A percentile compares a stretch with the other conserved stretches of the same genome.
Evolutionary conservation across 2,888 invertebrate species (phyloP).

Genomic region (Leptinotarsa tumamoca): DNA sequence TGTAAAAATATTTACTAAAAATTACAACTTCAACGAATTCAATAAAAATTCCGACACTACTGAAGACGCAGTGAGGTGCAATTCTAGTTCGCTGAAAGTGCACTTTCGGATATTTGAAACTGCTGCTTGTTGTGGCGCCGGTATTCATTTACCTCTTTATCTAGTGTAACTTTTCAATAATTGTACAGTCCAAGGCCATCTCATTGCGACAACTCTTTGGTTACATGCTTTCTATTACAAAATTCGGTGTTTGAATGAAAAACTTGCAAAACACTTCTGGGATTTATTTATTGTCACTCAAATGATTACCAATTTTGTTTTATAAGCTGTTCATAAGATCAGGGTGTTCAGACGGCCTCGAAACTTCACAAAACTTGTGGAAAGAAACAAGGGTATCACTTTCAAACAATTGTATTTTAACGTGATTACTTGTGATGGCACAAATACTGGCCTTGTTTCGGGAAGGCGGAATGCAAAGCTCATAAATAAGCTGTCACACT

Average conservation of each 20-base stretch:
- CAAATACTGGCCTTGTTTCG: neutral
- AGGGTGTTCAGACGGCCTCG: neutral
- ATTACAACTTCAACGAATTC: neutral
- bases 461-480: neutral
- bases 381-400: neutral
- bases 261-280: neutral
- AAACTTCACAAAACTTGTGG: neutral
- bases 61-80: neutral
- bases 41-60: neutral
- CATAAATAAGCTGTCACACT: slow-evolving; percentile 9
- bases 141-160: slow-evolving; percentile 1
- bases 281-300: no score
- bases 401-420: slow-evolving; percentile 2
- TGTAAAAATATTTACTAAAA: neutral
- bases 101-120: slow-evolving; percentile 4
- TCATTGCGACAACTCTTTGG: neutral
- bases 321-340: neutral
- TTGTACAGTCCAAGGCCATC: neutral
- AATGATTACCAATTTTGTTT: no score
- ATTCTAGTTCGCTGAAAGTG: neutral
- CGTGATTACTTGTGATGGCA: neutral
- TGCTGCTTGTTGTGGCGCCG: slow-evolving; percentile 3
- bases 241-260: slow-evolving; percentile 1
- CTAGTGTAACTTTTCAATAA: slow-evolving; percentile 11
- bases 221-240: slow-evolving; percentile 11